phyloP scores from a whole-genome alignment of 2,797 vertebrate genomes.

The Diceros bicornis region DNA sequence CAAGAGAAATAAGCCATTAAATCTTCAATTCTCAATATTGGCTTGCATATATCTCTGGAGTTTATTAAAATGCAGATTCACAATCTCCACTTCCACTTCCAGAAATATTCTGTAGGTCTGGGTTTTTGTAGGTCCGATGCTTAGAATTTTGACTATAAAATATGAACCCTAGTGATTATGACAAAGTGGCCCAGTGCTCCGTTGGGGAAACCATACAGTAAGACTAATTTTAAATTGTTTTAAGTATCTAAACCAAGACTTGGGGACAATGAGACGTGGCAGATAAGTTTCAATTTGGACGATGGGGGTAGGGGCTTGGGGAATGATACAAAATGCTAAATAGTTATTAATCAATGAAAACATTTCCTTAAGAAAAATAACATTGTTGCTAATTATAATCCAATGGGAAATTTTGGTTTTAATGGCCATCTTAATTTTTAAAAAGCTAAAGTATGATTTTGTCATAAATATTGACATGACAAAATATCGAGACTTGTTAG shows the following conservation, averaged over 20 bases:
- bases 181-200: neutral
- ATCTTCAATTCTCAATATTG: neutral
- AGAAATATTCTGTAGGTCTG: neutral
- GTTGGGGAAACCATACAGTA: neutral
- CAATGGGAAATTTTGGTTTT: neutral
- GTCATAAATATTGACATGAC: neutral
- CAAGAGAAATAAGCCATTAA: neutral
- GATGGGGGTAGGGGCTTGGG: neutral
- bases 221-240: neutral
- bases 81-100: neutral
- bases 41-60: neutral
- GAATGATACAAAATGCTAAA: neutral
- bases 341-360: neutral
- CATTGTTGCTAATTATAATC: neutral
- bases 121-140: neutral
- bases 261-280: neutral
- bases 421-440: neutral
- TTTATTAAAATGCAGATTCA: neutral
- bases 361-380: neutral
- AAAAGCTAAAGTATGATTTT: neutral
- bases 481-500: neutral
- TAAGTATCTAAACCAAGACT: neutral
- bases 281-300: neutral
- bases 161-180: neutral
- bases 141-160: neutral